phyloP scores from a whole-genome alignment of 2,113 vertebrate species.

The Origma solitaria region DNA sequence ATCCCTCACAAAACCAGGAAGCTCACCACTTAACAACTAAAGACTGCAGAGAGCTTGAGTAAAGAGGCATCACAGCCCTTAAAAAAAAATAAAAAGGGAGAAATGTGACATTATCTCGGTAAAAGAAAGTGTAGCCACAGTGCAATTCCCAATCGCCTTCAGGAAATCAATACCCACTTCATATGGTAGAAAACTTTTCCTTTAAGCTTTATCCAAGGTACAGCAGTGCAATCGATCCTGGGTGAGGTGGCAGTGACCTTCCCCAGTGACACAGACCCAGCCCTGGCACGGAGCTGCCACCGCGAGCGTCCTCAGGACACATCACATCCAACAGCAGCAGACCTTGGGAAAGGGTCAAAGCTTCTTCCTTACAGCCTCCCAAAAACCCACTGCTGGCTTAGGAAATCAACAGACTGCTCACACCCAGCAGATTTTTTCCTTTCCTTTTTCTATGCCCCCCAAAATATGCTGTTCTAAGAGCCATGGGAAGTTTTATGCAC shows the following conservation, averaged over 20 bases:
- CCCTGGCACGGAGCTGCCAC: not conserved
- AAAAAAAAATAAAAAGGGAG: not conserved
- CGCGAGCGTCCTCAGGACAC: accelerated
- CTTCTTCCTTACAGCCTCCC: not conserved
- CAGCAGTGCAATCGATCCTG: not conserved
- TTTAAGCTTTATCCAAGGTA: slow-evolving; percentile 9
- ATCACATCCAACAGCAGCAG: accelerated
- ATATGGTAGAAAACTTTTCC: not conserved
- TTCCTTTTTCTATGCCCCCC: accelerated
- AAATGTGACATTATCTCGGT: not conserved
- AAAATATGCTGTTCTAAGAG: not conserved
- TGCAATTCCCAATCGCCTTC: slow-evolving; percentile 3
- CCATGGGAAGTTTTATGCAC: not conserved
- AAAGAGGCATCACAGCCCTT: not conserved
- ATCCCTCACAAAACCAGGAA: not conserved
- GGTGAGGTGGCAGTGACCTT: not conserved
- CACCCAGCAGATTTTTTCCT: accelerated
- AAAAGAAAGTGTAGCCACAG: not conserved
- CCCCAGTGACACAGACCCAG: not conserved
- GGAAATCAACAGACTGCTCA: not conserved
- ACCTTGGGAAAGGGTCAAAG: accelerated
- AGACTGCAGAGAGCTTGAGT: not conserved
- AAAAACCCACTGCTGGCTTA: not conserved
- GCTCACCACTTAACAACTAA: not conserved
- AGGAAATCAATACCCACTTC: slow-evolving; percentile 43